Evolutionary conservation across 2,797 vertebrate genomes (phyloP).

Genomic region (Danio albolineatus): DNA sequence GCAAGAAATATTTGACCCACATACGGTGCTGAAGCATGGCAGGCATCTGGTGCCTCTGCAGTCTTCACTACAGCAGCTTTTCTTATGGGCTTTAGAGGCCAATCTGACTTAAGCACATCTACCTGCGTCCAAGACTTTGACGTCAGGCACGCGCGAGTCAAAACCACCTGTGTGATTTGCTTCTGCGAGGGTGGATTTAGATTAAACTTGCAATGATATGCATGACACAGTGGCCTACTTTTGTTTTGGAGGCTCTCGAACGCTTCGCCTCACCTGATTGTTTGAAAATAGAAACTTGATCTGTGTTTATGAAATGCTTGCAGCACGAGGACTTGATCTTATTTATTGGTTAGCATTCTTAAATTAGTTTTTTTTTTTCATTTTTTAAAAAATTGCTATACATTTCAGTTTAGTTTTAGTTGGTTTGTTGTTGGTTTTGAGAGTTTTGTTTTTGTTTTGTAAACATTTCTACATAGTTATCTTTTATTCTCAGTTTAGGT

Average conservation of each 20-base stretch:
- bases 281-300: constrained; percentile 14
- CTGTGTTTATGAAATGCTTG: neutral
- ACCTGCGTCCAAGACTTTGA: constrained; percentile 49
- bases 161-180: constrained; percentile 32
- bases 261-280: neutral
- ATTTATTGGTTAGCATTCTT: no score
- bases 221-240: constrained; percentile 32
- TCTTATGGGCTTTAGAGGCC: constrained; percentile 45
- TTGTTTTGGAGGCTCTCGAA: constrained; percentile 16
- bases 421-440: no score
- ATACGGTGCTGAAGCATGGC: constrained; percentile 58
- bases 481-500: no score
- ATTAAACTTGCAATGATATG: neutral
- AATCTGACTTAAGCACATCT: constrained; percentile 67
- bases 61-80: constrained; percentile 60
- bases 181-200: neutral
- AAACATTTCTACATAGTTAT: no score
- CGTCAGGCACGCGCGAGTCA: constrained; percentile 56
- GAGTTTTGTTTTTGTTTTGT: no score
- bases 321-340: neutral
- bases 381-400: no score
- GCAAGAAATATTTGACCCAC: constrained; percentile 59
- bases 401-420: no score
- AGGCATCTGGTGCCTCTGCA: constrained; percentile 48
- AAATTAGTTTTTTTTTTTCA: no score